phyloP scores from a whole-genome alignment of 2,888 invertebrate species.

The Cacoxenus indagator region DNA sequence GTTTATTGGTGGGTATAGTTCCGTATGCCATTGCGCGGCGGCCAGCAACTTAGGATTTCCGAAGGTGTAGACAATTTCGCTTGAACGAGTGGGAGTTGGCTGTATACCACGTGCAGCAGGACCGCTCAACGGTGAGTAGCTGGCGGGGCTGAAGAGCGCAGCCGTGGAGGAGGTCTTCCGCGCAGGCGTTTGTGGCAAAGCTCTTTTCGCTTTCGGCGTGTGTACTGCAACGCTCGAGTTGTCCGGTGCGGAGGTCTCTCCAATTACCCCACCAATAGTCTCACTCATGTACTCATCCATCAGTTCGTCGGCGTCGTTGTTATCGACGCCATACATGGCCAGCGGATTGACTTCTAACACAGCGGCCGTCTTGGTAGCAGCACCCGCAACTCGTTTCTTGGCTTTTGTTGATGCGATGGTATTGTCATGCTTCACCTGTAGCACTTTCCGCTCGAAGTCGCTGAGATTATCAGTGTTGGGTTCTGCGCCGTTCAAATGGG shows the following conservation, averaged over 20 bases:
- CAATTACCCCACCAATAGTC: too few species aligned
- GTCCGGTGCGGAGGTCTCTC: too few species aligned
- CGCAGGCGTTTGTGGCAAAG: conserved; percentile 59
- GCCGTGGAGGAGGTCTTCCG: conserved; percentile 55
- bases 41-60: conserved; percentile 74
- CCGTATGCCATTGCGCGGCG: conserved; percentile 60
- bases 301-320: conserved; percentile 45
- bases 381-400: conserved; percentile 33
- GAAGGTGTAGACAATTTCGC: conserved; percentile 76
- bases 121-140: conserved; percentile 66
- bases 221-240: too few species aligned
- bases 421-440: conserved; percentile 72
- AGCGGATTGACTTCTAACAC: conserved; percentile 45
- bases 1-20: conserved; percentile 54
- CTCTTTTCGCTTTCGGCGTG: conserved; percentile 56
- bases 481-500: conserved; percentile 75
- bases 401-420: conserved; percentile 43
- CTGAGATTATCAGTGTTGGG: conserved; percentile 76
- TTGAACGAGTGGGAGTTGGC: conserved; percentile 66
- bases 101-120: conserved; percentile 22
- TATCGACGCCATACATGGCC: conserved; percentile 61
- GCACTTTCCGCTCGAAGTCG: conserved; percentile 77
- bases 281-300: conserved; percentile 57
- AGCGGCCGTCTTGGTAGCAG: conserved; percentile 30
- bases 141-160: conserved; percentile 66